These are phyloP conservation scores for Brachionus angularis DNA, from an alignment of 1,140 invertebrate species.

Conservation along the genomic window DNA sequence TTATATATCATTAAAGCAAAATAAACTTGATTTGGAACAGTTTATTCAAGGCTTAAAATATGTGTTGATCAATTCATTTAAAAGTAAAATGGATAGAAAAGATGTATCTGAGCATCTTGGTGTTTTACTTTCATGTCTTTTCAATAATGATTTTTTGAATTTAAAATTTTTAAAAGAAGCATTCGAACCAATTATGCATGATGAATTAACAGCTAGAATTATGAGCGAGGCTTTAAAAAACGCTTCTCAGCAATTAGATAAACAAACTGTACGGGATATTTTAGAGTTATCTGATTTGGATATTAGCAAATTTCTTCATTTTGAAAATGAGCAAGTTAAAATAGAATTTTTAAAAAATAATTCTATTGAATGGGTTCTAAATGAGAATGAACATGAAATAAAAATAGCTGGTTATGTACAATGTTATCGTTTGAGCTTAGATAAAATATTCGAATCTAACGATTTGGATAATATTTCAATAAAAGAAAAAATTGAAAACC, in stretches of 20 bases:
- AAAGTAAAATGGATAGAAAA: no score
- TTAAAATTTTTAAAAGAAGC: constrained; percentile 14
- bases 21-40: background rate
- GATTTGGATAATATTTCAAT: no score
- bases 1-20: background rate
- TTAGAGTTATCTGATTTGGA: constrained; percentile 10
- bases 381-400: background rate
- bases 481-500: constrained; percentile 16
- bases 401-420: constrained; percentile 12
- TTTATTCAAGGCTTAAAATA: background rate
- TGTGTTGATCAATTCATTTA: background rate
- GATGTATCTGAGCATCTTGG: no score
- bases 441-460: no score
- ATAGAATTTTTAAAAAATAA: constrained; percentile 22
- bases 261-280: background rate
- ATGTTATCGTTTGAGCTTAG: no score
- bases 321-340: constrained; percentile 7
- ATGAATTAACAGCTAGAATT: constrained; percentile 17
- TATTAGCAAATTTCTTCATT: constrained; percentile 26
- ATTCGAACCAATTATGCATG: constrained; percentile 23
- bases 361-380: background rate
- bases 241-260: background rate
- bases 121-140: no score
- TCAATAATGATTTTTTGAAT: constrained; percentile 39
- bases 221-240: background rate